Conservation (phyloP, 2,113 vertebrate genomes). For the Phaethornis superciliosus region DNA sequence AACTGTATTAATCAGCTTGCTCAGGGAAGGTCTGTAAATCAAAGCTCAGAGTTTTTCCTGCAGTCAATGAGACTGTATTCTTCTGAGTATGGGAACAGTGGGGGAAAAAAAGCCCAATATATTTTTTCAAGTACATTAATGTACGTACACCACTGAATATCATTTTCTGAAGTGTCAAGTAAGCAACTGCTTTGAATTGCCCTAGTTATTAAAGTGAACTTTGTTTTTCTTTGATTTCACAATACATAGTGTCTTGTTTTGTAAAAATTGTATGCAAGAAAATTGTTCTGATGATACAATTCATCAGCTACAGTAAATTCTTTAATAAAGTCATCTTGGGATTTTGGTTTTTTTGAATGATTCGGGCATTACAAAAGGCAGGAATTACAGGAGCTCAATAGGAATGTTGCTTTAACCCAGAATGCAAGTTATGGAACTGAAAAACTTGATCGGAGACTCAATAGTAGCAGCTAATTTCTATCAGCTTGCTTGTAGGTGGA, state of each 20-base stretch:
- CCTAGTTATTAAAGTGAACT: not conserved
- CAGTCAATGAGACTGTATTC: not conserved
- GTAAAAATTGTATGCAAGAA: not conserved
- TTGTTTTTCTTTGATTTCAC: conserved; percentile 7
- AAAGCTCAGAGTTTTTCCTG: not conserved
- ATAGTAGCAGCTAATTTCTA: not conserved
- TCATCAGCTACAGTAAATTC: not conserved
- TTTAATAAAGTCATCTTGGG: not conserved
- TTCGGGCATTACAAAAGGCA: not conserved
- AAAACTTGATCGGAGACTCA: conserved; percentile 13
- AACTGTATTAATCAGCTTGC: not conserved
- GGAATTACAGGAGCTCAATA: not conserved
- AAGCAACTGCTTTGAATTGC: not conserved
- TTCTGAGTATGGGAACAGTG: not conserved
- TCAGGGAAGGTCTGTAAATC: not conserved
- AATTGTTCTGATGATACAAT: conserved; percentile 9
- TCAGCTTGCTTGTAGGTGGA: fast-evolving
- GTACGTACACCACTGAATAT: not conserved
- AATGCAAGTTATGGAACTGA: not conserved
- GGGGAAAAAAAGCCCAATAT: not conserved
- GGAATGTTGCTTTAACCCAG: not conserved
- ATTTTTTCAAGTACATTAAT: not conserved
- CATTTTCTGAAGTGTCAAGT: not conserved
- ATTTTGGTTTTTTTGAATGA: not conserved
- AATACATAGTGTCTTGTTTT: conserved; percentile 18